Conservation (phyloP, 2,113 vertebrate species). For the Struthio camelus region DNA sequence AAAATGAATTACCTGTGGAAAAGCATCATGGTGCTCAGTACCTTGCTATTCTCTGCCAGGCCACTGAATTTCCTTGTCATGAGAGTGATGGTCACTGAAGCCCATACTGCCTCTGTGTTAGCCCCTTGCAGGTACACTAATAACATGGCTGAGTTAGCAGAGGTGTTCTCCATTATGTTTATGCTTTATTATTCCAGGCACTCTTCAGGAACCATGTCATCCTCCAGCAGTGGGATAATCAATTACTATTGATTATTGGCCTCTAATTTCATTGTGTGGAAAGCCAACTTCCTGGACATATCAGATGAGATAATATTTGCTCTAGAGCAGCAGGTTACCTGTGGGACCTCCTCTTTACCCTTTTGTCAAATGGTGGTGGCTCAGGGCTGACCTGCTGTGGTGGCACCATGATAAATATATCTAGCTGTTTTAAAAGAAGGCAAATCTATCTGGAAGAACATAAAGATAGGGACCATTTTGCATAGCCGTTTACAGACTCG, state of each 20-base stretch:
- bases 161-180: background rate
- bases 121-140: background rate
- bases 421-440: background rate
- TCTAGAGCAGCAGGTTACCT: background rate
- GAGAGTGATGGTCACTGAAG: rapidly evolving
- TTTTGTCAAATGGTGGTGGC: background rate
- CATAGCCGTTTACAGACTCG: background rate
- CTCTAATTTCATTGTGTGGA: background rate
- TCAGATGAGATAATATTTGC: background rate
- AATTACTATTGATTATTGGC: background rate
- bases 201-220: background rate
- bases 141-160: background rate
- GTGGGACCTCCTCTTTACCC: background rate
- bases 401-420: background rate
- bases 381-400: background rate
- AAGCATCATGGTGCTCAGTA: background rate
- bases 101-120: too few species aligned
- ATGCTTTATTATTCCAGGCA: background rate
- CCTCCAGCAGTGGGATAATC: background rate
- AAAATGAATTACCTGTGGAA: background rate
- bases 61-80: background rate
- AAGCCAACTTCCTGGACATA: background rate
- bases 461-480: background rate
- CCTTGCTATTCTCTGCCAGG: background rate
- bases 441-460: background rate